A percentile compares a stretch with the other conserved stretches of the same genome.
Evolutionary conservation across 1,140 invertebrate species (phyloP).

Genomic region (Polypedilum pembai): DNA sequence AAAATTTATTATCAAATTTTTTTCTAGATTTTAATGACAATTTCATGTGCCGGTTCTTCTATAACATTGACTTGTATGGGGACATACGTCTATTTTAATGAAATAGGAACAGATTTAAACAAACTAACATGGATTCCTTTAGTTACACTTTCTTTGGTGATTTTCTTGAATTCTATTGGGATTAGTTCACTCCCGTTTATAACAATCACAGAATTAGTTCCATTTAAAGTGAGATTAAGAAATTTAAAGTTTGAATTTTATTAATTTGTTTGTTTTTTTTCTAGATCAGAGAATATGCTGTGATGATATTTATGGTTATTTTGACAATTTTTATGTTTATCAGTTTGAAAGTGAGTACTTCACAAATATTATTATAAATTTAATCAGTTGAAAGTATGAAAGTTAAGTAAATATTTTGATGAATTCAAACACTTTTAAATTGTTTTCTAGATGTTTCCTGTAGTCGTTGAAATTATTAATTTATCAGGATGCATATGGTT

Average conservation of each 20-base stretch:
- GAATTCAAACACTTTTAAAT: too few relatives aligned
- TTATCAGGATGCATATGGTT: slow-evolving; percentile 40
- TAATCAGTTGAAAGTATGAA: too few relatives aligned
- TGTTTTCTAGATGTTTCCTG: slow-evolving; percentile 33
- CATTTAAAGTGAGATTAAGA: slow-evolving; percentile 36
- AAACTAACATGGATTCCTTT: slow-evolving; percentile 39
- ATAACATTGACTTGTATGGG: slow-evolving; percentile 34
- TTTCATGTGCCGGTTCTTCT: slow-evolving; percentile 35
- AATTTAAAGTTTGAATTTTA: too few relatives aligned
- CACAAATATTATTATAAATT: neutral
- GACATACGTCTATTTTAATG: slow-evolving; percentile 33
- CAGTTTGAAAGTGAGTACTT: neutral
- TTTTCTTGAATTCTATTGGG: slow-evolving; percentile 38
- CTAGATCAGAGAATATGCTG: neutral
- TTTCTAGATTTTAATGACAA: slow-evolving; percentile 32
- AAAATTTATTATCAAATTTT: too few relatives aligned
- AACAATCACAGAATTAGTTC: slow-evolving; percentile 38
- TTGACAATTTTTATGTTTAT: neutral
- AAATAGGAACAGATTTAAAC: slow-evolving; percentile 32
- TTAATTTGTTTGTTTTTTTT: neutral
- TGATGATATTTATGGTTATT: neutral
- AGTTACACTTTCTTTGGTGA: slow-evolving; percentile 35
- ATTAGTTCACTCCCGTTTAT: slow-evolving; percentile 38
- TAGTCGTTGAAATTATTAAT: slow-evolving; percentile 37
- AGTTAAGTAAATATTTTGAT: too few relatives aligned